Conservation (phyloP, 2,113 vertebrate species). For the Antennarius striatus region DNA sequence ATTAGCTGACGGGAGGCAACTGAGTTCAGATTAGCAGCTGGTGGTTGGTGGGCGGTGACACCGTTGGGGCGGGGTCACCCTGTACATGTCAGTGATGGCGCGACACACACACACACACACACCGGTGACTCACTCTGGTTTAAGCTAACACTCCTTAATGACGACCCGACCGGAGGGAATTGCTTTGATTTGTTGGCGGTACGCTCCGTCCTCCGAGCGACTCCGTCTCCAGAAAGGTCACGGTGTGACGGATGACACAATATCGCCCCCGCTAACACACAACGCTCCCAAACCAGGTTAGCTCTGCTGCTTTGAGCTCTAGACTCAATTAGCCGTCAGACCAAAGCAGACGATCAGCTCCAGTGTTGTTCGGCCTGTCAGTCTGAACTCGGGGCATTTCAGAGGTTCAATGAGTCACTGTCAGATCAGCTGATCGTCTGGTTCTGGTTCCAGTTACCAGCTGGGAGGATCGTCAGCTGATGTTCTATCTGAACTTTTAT, state of each 20-base stretch:
- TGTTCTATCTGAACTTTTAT: no score
- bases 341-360: background rate
- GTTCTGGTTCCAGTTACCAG: no score
- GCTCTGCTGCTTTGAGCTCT: background rate
- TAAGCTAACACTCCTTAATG: slow-evolving; percentile 52
- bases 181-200: slow-evolving; percentile 33
- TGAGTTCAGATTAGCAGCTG: no score
- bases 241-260: slow-evolving; percentile 21
- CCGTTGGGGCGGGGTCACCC: no score
- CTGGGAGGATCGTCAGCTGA: no score
- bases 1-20: no score
- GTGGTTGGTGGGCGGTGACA: no score
- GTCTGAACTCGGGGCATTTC: no score
- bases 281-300: background rate
- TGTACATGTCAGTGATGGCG: no score
- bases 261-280: background rate
- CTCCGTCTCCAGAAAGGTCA: slow-evolving; percentile 33
- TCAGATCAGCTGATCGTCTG: no score
- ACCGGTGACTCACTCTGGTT: slow-evolving; percentile 53
- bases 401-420: no score
- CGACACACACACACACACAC: slow-evolving; percentile 12
- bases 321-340: background rate
- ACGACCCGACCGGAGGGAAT: slow-evolving; percentile 54
- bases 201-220: slow-evolving; percentile 23
- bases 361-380: background rate